Conservation (phyloP, 2,113 vertebrate genomes). For the Ibidorhyncha struthersii region DNA sequence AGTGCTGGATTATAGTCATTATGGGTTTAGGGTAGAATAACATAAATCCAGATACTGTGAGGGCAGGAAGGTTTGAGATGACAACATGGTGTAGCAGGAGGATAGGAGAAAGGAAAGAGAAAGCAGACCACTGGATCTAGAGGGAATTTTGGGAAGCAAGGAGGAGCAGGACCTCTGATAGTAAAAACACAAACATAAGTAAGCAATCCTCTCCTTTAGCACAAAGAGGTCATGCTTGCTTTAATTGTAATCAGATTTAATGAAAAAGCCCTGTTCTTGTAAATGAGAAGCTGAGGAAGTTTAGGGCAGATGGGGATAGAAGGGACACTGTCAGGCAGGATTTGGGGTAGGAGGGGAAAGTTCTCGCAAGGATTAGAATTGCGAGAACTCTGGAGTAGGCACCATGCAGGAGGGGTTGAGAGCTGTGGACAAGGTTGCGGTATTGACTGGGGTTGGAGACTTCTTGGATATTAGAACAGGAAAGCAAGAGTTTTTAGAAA, state of each 20-base stretch:
- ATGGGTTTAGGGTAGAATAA: neutral
- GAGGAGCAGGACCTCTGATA: neutral
- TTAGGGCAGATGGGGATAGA: neutral
- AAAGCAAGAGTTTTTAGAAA: neutral
- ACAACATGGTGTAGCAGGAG: neutral
- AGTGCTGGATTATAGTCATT: neutral
- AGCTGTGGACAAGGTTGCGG: neutral
- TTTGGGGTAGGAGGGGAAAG: neutral
- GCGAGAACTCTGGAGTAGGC: neutral
- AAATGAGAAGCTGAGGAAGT: neutral
- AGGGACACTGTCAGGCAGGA: neutral
- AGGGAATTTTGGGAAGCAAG: neutral
- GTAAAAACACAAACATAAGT: neutral
- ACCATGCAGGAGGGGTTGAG: neutral
- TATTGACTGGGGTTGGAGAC: neutral
- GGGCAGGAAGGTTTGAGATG: neutral
- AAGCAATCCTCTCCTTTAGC: neutral
- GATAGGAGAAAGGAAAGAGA: neutral
- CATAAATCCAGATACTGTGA: neutral
- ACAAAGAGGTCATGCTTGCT: neutral
- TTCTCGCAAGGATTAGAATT: neutral
- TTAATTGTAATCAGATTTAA: neutral
- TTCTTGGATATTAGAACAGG: neutral
- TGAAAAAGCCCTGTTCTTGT: neutral
- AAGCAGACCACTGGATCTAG: neutral